Evolutionary conservation across 2,113 vertebrate genomes (phyloP).

Genomic region (Panurus biarmicus): DNA sequence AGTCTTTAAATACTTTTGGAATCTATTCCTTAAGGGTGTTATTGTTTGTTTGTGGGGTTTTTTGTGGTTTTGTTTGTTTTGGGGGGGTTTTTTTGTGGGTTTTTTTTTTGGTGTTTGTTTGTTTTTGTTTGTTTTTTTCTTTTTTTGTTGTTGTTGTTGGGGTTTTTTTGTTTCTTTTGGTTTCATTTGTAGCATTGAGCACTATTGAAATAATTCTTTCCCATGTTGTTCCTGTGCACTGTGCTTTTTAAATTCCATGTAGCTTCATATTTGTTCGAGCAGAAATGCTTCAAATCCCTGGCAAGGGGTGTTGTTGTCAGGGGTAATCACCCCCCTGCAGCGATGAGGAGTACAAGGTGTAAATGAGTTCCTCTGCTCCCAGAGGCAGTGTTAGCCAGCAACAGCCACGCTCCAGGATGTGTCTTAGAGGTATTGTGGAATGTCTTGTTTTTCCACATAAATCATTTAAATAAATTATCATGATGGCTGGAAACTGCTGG

Average conservation of each 20-base stretch:
- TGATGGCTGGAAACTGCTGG: slow-evolving; percentile 24
- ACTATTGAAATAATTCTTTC: slow-evolving; percentile 13
- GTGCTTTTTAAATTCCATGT: neutral
- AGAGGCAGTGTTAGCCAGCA: slow-evolving; percentile 11
- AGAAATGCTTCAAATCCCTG: neutral
- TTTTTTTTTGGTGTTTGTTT: no score
- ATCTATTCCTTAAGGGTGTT: neutral
- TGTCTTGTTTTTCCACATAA: slow-evolving; percentile 66
- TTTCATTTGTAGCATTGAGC: neutral
- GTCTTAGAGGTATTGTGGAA: slow-evolving; percentile 39
- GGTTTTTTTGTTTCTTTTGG: neutral
- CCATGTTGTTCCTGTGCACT: neutral
- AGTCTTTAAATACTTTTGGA: neutral
- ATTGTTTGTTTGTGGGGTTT: neutral
- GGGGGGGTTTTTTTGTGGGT: neutral
- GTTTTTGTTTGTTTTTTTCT: no score
- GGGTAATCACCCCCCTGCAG: slow-evolving; percentile 63
- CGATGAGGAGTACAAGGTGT: slow-evolving; percentile 26
- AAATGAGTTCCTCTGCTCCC: neutral
- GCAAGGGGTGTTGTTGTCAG: neutral
- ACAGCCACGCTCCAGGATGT: slow-evolving; percentile 20
- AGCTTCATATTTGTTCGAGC: slow-evolving; percentile 37
- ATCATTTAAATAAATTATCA: slow-evolving; percentile 61
- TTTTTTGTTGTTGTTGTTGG: no score
- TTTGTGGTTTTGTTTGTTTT: no score